phyloP scores from a whole-genome alignment of 2,888 invertebrate genomes.

The Pseudococcus longispinus region DNA sequence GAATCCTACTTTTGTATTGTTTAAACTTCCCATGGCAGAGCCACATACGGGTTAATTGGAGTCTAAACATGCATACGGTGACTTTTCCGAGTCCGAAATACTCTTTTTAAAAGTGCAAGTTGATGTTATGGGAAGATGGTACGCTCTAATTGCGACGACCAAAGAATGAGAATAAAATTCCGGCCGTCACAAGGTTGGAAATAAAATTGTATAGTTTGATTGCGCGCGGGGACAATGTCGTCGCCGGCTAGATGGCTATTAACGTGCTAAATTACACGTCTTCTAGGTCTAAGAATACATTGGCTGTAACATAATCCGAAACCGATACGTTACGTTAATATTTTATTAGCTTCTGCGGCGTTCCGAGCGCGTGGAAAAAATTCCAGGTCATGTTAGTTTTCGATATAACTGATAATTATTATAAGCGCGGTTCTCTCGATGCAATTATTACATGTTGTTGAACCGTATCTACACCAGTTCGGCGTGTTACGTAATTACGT shows the following conservation, averaged over 20 bases:
- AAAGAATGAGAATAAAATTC: background rate
- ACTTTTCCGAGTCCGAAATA: background rate
- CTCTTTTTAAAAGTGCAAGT: slow-evolving; percentile 12
- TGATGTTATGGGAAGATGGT: slow-evolving; percentile 4
- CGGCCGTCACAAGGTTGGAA: background rate
- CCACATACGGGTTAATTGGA: background rate
- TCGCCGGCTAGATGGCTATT: background rate
- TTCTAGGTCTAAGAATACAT: background rate
- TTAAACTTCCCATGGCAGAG: background rate
- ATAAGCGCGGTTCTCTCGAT: background rate
- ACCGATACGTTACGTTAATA: background rate
- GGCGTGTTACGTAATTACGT: slow-evolving; percentile 13
- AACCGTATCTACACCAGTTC: background rate
- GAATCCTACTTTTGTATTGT: background rate
- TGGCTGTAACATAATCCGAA: background rate
- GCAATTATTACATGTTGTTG: slow-evolving; percentile 14
- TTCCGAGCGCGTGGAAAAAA: background rate
- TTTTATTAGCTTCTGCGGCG: background rate
- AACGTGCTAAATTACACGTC: background rate
- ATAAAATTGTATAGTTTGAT: background rate
- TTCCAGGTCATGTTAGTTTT: slow-evolving; percentile 23
- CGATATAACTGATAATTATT: slow-evolving; percentile 20
- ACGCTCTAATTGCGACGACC: slow-evolving; percentile 4
- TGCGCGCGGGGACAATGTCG: background rate
- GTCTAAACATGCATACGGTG: background rate